Evolutionary conservation across 2,797 vertebrate species (phyloP).

Genomic region (Arrhamphus sclerolepis): DNA sequence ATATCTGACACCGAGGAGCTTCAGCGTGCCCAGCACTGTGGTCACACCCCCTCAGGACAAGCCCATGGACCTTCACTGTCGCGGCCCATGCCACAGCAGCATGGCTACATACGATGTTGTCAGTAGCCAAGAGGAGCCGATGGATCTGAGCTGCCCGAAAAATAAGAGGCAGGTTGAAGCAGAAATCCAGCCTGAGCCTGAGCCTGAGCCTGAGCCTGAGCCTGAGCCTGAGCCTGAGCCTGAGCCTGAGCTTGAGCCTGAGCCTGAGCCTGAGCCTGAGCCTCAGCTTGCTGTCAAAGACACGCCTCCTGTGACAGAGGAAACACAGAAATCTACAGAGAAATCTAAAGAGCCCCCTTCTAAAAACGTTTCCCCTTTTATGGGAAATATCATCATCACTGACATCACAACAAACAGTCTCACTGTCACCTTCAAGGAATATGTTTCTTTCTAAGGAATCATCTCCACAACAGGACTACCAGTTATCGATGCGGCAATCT

Average conservation of each 20-base stretch:
- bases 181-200: conserved; percentile 11
- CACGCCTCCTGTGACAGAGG: conserved; percentile 23
- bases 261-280: conserved; percentile 18
- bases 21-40: conserved; percentile 85
- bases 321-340: conserved; percentile 53
- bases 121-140: conserved; percentile 91
- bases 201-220: conserved; percentile 37
- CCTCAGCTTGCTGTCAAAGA: conserved; percentile 36
- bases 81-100: conserved; percentile 41
- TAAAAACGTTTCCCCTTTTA: conserved; percentile 88
- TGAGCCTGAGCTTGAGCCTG: background rate
- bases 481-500: conserved; percentile 15
- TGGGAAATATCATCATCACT: conserved; percentile 98
- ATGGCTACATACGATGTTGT: conserved; percentile 53
- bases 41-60: conserved; percentile 78
- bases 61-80: conserved; percentile 83
- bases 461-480: conserved; percentile 18
- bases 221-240: conserved; percentile 17
- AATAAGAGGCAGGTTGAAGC: conserved; percentile 70
- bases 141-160: conserved; percentile 95
- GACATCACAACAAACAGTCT: conserved; percentile 98
- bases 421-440: conserved; percentile 98
- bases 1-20: conserved; percentile 85
- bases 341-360: conserved; percentile 78
- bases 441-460: conserved; percentile 86